phyloP scores from a whole-genome alignment of 2,888 invertebrate species.

The Lymantria monacha region DNA sequence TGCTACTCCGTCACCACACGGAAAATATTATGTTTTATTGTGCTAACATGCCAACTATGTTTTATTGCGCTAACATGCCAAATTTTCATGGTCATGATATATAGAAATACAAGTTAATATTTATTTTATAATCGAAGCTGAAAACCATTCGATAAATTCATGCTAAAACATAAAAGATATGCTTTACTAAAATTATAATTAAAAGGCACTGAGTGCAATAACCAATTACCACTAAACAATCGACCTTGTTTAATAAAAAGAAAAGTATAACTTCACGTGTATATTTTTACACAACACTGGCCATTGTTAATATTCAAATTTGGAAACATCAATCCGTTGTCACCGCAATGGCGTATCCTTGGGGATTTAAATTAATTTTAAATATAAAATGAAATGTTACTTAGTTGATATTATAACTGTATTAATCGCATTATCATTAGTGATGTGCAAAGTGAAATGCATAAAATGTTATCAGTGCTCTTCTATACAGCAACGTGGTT shows the following conservation, averaged over 20 bases:
- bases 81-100: too few relatives aligned
- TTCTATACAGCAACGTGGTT: constrained; percentile 43
- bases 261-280: neutral
- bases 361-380: constrained; percentile 7
- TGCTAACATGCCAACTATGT: too few relatives aligned
- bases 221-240: neutral
- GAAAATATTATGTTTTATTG: too few relatives aligned
- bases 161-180: neutral
- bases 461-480: constrained; percentile 70
- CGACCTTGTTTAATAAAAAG: neutral
- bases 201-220: neutral
- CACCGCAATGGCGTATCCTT: constrained; percentile 5
- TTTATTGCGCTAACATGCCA: too few relatives aligned
- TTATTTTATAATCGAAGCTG: too few relatives aligned
- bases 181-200: constrained; percentile 5
- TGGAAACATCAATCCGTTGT: constrained; percentile 16
- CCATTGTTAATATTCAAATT: constrained; percentile 11
- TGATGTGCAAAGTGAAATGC: constrained; percentile 33
- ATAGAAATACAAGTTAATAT: too few relatives aligned
- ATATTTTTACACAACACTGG: neutral
- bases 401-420: constrained; percentile 12
- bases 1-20: too few relatives aligned
- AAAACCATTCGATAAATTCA: too few relatives aligned
- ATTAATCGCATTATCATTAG: constrained; percentile 30
- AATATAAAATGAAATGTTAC: constrained; percentile 38